Percentiles rank a stretch among this genome's conserved stretches.
Conservation (phyloP, 2,797 vertebrate species). For the Acipenser oxyrinchus region DNA sequence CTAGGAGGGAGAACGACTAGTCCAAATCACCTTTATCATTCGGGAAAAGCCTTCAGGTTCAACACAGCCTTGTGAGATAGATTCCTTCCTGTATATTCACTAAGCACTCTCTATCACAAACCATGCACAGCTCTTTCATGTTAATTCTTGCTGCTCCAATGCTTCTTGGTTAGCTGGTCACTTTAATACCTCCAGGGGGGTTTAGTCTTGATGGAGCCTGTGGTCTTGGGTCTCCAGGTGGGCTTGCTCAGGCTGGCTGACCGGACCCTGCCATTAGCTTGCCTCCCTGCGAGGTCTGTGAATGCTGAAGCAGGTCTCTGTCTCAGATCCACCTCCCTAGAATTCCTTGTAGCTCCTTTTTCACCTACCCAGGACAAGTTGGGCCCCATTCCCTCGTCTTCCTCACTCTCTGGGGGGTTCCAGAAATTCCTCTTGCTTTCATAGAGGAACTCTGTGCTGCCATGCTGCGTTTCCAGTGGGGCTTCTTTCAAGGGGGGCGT, state of each 20-base stretch:
- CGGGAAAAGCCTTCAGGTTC: too few species aligned
- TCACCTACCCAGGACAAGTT: not conserved
- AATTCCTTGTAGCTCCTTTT: not conserved
- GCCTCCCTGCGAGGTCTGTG: not conserved
- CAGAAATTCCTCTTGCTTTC: not conserved
- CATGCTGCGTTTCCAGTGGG: accelerated
- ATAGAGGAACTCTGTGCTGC: accelerated
- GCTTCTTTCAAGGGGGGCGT: slow-evolving; percentile 5
- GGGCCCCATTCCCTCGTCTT: not conserved
- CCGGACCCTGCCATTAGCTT: not conserved
- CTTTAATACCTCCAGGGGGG: slow-evolving; percentile 15
- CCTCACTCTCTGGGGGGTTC: not conserved
- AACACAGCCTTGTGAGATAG: not conserved
- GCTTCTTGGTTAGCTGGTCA: not conserved
- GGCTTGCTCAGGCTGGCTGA: not conserved
- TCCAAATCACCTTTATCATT: too few species aligned
- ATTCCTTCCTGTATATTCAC: not conserved
- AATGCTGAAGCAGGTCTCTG: not conserved
- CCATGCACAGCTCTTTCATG: not conserved
- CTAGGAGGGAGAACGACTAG: too few species aligned
- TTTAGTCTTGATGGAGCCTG: slow-evolving; percentile 3
- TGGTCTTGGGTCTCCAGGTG: not conserved
- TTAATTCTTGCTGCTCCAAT: not conserved
- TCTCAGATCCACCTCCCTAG: not conserved
- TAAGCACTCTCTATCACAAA: not conserved